Conservation (phyloP, 2,888 invertebrate species). For the Eristalis tenax region DNA sequence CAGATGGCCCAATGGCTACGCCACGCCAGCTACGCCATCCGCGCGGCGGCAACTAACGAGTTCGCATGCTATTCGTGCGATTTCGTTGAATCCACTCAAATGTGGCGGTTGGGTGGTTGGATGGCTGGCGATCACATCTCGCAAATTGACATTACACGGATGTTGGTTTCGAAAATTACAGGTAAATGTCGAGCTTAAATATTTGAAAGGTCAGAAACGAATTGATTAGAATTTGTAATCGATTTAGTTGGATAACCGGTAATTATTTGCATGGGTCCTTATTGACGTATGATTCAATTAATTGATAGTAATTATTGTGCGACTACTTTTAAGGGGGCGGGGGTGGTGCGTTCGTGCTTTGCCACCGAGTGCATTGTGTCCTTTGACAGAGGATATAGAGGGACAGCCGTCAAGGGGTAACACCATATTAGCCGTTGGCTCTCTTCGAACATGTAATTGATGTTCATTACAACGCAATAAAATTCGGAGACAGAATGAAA, state of each 20-base stretch:
- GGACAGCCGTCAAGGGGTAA: not conserved
- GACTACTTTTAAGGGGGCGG: not conserved
- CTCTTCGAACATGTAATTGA: too few relatives aligned
- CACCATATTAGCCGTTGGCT: too few relatives aligned
- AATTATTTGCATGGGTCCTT: not conserved
- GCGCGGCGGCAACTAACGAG: not conserved
- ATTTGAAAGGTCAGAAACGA: not conserved
- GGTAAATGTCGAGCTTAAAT: slow-evolving; percentile 2
- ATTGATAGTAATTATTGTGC: not conserved
- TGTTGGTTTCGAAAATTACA: slow-evolving; percentile 3
- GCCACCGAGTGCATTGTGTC: not conserved
- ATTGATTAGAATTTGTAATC: not conserved
- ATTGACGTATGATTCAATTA: not conserved
- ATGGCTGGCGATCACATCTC: not conserved
- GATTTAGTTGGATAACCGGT: not conserved
- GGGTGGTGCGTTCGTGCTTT: not conserved
- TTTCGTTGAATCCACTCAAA: not conserved
- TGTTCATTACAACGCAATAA: too few relatives aligned
- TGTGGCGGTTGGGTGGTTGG: not conserved
- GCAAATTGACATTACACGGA: slow-evolving; percentile 17
- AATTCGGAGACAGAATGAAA: too few relatives aligned
- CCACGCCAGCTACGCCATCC: not conserved
- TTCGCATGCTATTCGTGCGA: not conserved
- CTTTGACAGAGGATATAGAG: not conserved
- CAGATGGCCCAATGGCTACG: not conserved